A percentile compares a stretch with the other conserved stretches of the same genome.
Evolutionary conservation across 1,140 invertebrate species (phyloP).

Genomic region (Lithobius niger): DNA sequence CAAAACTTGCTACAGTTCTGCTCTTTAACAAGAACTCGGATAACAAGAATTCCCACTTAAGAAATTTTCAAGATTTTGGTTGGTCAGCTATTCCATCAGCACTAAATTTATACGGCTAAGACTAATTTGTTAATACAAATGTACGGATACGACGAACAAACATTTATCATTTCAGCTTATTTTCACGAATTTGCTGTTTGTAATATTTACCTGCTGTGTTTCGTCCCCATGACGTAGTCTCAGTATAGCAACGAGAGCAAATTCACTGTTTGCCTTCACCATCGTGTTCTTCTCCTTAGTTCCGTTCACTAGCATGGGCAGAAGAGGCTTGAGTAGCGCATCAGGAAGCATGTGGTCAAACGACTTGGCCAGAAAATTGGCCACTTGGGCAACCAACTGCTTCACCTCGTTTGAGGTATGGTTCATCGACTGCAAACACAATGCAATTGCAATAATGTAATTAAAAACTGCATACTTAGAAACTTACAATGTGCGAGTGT

Average conservation of each 20-base stretch:
- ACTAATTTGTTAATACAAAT: too few species aligned
- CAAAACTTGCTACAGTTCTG: too few species aligned
- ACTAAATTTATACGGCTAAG: too few species aligned
- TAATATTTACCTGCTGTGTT: conserved; percentile 49
- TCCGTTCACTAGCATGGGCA: conserved; percentile 88
- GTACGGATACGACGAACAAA: too few species aligned
- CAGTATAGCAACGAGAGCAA: conserved; percentile 71
- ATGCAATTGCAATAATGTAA: conserved; percentile 11
- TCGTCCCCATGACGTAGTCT: conserved; percentile 59
- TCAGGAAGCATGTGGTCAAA: conserved; percentile 42
- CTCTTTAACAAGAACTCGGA: too few species aligned
- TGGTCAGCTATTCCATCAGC: too few species aligned
- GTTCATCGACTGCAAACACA: conserved; percentile 65
- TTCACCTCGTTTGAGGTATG: conserved; percentile 88
- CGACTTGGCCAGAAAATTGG: conserved; percentile 51
- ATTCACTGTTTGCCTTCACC: conserved; percentile 84
- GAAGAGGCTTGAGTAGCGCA: conserved; percentile 57
- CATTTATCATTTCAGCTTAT: too few species aligned
- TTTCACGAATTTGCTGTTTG: too few species aligned
- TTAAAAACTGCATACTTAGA: too few species aligned
- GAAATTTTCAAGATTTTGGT: too few species aligned
- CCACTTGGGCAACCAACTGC: conserved; percentile 69
- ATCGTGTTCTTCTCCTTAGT: conserved; percentile 95
- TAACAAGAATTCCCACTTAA: too few species aligned
- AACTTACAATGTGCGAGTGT: too few species aligned